Conservation (phyloP, 2,888 invertebrate genomes). For the Synanthedon formicaeformis region DNA sequence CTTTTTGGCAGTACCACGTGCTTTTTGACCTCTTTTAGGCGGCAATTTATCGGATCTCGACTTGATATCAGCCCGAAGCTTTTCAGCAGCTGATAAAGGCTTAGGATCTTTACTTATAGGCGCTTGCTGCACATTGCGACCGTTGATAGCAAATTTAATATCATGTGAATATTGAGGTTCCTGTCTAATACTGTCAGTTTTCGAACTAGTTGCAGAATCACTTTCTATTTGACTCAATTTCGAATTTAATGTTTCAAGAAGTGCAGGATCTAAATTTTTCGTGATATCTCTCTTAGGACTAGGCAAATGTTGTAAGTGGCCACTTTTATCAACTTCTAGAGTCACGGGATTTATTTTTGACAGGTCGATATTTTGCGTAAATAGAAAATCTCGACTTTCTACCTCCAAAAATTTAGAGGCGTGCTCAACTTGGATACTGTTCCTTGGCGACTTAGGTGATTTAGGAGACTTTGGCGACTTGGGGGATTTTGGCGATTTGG, state of each 20-base stretch:
- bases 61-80: slow-evolving; percentile 64
- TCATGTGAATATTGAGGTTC: slow-evolving; percentile 68
- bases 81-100: slow-evolving; percentile 58
- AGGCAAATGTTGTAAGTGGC: slow-evolving; percentile 72
- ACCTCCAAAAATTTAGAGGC: slow-evolving; percentile 61
- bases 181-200: slow-evolving; percentile 75
- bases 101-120: slow-evolving; percentile 54
- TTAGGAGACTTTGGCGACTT: slow-evolving; percentile 71
- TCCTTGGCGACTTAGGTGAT: slow-evolving; percentile 67
- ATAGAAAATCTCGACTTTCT: slow-evolving; percentile 74
- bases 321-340: slow-evolving; percentile 76
- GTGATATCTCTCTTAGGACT: slow-evolving; percentile 80
- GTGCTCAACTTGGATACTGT: slow-evolving; percentile 42
- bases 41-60: slow-evolving; percentile 73
- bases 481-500: slow-evolving; percentile 73
- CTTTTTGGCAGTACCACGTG: slow-evolving; percentile 71
- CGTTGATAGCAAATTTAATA: slow-evolving; percentile 65
- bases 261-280: slow-evolving; percentile 75
- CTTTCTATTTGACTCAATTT: slow-evolving; percentile 82
- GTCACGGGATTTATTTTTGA: slow-evolving; percentile 81
- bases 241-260: slow-evolving; percentile 77
- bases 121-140: slow-evolving; percentile 48
- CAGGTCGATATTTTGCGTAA: slow-evolving; percentile 80
- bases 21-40: slow-evolving; percentile 73
- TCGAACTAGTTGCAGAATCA: slow-evolving; percentile 80